Conservation (phyloP, 2,113 vertebrate species). For the Ginglymostoma cirratum region DNA sequence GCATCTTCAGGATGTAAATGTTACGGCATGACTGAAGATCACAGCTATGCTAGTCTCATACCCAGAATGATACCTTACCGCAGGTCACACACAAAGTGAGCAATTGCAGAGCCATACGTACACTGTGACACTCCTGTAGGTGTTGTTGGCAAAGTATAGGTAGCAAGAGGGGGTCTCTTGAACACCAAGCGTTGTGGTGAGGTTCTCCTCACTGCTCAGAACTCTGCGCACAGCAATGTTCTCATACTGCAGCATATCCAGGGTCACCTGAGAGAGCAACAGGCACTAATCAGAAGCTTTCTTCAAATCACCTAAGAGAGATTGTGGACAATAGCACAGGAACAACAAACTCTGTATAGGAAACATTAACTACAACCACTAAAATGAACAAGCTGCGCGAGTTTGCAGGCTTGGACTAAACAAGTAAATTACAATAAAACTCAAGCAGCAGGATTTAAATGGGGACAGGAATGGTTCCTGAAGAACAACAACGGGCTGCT, state of each 20-base stretch:
- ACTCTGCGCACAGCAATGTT: slow-evolving; percentile 75
- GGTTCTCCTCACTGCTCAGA: slow-evolving; percentile 56
- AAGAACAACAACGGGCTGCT: neutral
- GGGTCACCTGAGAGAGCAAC: slow-evolving; percentile 61
- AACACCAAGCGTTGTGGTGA: slow-evolving; percentile 64
- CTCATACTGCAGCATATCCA: slow-evolving; percentile 80
- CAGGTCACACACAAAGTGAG: neutral
- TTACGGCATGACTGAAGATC: neutral
- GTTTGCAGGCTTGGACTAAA: neutral
- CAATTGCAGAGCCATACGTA: slow-evolving; percentile 54
- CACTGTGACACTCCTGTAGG: slow-evolving; percentile 62
- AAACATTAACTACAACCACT: neutral
- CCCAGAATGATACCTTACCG: neutral
- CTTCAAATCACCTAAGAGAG: neutral
- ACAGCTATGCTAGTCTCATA: neutral
- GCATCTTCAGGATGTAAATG: neutral
- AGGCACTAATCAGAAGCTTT: neutral
- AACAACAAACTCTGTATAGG: neutral
- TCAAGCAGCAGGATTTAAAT: neutral
- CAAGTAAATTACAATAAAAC: neutral
- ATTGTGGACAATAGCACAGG: neutral
- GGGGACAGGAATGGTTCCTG: neutral
- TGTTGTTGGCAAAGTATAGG: slow-evolving; percentile 64
- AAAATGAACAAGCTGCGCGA: neutral
- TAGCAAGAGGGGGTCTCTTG: slow-evolving; percentile 76